phyloP scores from a whole-genome alignment of 2,113 vertebrate genomes.

The Pelecanoides urinatrix region DNA sequence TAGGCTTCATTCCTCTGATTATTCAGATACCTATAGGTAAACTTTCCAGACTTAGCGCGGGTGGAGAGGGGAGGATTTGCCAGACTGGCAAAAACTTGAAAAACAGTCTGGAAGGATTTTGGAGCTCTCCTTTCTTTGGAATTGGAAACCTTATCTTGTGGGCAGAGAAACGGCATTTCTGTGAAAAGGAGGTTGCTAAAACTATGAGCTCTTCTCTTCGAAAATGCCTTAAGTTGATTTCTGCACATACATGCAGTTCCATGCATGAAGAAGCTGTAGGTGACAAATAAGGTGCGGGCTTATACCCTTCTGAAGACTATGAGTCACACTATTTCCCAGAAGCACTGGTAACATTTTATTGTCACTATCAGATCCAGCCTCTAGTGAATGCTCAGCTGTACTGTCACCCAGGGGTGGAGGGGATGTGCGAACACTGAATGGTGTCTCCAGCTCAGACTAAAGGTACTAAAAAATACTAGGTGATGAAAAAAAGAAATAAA shows the following conservation, averaged over 20 bases:
- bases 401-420: neutral
- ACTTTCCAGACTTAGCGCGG: neutral
- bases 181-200: neutral
- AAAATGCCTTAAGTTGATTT: neutral
- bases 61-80: neutral
- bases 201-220: neutral
- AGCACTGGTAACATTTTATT: neutral
- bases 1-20: neutral
- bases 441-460: neutral
- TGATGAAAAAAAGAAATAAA: neutral
- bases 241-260: neutral
- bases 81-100: neutral
- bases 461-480: neutral
- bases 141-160: neutral
- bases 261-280: neutral
- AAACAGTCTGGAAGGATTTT: neutral
- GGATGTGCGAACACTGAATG: too few relatives aligned
- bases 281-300: neutral
- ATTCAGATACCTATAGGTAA: neutral
- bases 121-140: neutral
- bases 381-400: neutral
- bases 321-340: neutral
- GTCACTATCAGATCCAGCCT: neutral
- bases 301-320: neutral
- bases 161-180: neutral